Conservation (phyloP, 2,888 invertebrate species). For the Tridacna gigas region DNA sequence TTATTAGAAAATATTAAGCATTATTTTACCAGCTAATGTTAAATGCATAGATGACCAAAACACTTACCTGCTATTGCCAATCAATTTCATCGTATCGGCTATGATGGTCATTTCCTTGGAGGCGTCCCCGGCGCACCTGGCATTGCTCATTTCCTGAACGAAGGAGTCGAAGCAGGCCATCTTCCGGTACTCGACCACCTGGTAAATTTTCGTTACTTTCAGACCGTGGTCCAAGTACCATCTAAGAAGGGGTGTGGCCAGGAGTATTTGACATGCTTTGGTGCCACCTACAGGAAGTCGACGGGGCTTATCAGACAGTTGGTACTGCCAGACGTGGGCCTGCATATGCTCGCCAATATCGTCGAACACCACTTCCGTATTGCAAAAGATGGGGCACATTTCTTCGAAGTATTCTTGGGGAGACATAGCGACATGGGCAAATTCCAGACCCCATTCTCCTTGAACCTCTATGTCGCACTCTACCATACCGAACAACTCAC, state of each 20-base stretch:
- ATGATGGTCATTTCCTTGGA: constrained; percentile 51
- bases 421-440: constrained; percentile 18
- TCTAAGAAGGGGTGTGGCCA: constrained; percentile 51
- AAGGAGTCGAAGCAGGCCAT: constrained; percentile 40
- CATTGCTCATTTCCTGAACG: constrained; percentile 49
- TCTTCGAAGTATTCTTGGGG: constrained; percentile 36
- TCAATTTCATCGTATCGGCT: constrained; percentile 51
- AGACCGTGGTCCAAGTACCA: constrained; percentile 60
- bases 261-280: constrained; percentile 43
- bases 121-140: constrained; percentile 37
- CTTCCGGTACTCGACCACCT: constrained; percentile 47
- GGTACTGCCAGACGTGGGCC: constrained; percentile 21
- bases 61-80: constrained; percentile 46
- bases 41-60: too few species aligned
- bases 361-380: constrained; percentile 37
- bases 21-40: too few species aligned
- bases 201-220: constrained; percentile 46
- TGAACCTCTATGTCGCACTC: constrained; percentile 46
- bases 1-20: too few species aligned
- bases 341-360: constrained; percentile 41
- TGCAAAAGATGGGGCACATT: constrained; percentile 51
- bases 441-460: constrained; percentile 36
- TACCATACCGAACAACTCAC: constrained; percentile 39
- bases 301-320: constrained; percentile 30
- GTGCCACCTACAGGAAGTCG: constrained; percentile 42